These are phyloP conservation scores for Tenebrosternarchus preto DNA, from an alignment of 2,113 vertebrate genomes.

Conservation along the genomic window DNA sequence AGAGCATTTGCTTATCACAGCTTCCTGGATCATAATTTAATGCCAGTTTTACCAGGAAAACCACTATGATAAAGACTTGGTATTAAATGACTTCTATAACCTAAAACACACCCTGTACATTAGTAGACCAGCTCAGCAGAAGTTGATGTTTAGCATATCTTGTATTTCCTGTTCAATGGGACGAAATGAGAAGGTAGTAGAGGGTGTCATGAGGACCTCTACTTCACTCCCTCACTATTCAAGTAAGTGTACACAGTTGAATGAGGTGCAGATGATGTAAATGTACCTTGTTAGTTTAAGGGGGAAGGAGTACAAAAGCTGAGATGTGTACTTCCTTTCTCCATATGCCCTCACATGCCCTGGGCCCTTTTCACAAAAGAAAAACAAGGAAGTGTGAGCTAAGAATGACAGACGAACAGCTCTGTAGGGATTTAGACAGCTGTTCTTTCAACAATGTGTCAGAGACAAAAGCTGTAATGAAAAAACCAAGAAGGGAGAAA, in stretches of 20 bases:
- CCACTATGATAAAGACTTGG: background rate
- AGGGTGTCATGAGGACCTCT: background rate
- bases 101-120: background rate
- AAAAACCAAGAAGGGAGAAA: background rate
- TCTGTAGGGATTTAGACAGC: conserved; percentile 28
- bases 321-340: conserved; percentile 9
- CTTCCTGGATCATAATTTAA: background rate
- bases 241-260: conserved; percentile 4
- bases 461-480: conserved; percentile 9
- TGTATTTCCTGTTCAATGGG: background rate
- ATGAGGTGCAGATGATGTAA: conserved; percentile 2
- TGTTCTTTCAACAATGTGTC: conserved; percentile 26
- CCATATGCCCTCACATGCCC: background rate
- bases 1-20: background rate
- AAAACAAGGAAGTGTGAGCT: conserved; percentile 18
- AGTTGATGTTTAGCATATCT: background rate
- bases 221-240: background rate
- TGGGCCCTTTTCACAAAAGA: conserved; percentile 10
- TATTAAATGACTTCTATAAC: background rate
- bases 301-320: conserved; percentile 12
- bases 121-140: background rate
- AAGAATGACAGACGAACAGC: conserved; percentile 24
- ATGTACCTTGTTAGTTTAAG: conserved; percentile 23
- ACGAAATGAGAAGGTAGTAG: background rate
- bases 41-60: background rate